These are phyloP conservation scores for Ceratosolen fusciceps DNA, from an alignment of 1,140 invertebrate species.

Conservation along the genomic window DNA sequence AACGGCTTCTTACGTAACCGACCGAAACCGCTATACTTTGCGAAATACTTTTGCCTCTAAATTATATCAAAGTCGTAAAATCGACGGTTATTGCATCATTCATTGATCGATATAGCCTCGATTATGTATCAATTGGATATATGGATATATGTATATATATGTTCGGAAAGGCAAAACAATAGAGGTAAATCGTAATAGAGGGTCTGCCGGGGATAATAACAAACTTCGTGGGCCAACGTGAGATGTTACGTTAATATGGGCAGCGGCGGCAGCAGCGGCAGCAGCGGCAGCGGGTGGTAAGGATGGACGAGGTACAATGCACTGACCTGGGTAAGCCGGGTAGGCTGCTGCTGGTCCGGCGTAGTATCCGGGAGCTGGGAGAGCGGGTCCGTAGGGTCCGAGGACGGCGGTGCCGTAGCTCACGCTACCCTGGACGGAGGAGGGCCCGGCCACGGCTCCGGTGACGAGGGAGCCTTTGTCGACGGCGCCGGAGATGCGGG, in stretches of 20 bases:
- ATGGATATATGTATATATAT: not conserved
- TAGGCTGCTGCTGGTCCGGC: not conserved
- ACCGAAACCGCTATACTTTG: not conserved
- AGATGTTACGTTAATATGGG: too few relatives aligned
- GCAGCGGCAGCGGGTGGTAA: too few relatives aligned
- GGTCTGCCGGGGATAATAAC: too few relatives aligned
- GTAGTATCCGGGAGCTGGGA: not conserved
- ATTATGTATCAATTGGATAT: not conserved
- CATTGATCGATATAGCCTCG: not conserved
- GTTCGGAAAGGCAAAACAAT: too few relatives aligned
- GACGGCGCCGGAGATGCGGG: conserved; percentile 66
- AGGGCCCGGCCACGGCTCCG: conserved; percentile 66
- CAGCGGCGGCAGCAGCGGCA: too few relatives aligned
- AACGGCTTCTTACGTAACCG: not conserved
- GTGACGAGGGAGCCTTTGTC: conserved; percentile 67
- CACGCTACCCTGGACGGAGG: conserved; percentile 65
- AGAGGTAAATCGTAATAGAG: too few relatives aligned
- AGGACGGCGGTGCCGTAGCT: conserved; percentile 58
- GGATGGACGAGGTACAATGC: too few relatives aligned
- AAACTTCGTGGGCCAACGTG: too few relatives aligned
- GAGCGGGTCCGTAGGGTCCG: conserved; percentile 46
- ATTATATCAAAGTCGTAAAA: not conserved
- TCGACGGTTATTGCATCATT: not conserved
- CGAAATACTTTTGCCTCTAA: not conserved
- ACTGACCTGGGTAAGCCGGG: not conserved